These are phyloP conservation scores for Microcaecilia unicolor DNA, from an alignment of 2,797 vertebrate species.

Conservation along the genomic window DNA sequence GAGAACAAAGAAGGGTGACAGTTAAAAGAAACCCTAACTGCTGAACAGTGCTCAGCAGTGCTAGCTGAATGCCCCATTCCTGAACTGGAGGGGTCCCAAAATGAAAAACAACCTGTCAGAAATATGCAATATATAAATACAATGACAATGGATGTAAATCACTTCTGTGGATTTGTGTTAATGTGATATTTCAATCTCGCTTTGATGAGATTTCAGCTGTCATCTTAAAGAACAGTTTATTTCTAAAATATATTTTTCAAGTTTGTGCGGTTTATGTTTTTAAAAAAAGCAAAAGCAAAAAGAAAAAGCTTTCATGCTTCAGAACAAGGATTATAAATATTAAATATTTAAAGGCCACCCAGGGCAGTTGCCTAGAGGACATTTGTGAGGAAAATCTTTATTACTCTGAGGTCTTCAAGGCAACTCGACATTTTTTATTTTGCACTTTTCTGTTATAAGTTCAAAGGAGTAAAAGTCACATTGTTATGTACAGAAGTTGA, in stretches of 20 bases:
- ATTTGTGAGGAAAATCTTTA: neutral
- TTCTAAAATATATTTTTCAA: neutral
- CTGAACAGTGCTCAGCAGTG: too few species aligned
- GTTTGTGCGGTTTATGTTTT: neutral
- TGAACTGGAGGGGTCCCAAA: too few species aligned
- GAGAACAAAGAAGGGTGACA: too few species aligned
- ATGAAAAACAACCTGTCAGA: too few species aligned
- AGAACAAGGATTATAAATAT: neutral
- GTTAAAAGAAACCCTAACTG: too few species aligned
- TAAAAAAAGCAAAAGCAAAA: too few species aligned
- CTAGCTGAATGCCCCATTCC: too few species aligned
- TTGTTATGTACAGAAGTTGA: neutral
- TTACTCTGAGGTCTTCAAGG: neutral
- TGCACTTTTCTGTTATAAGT: rapidly evolving
- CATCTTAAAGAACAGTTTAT: rapidly evolving
- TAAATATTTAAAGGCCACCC: neutral
- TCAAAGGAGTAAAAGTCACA: neutral
- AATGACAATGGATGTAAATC: too few species aligned
- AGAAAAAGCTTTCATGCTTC: neutral
- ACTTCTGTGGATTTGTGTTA: too few species aligned
- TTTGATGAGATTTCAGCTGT: rapidly evolving
- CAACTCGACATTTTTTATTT: neutral
- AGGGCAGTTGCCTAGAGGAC: neutral
- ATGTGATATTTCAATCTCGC: too few species aligned
- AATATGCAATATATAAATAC: too few species aligned